Base-by-base conservation (phyloP, 2,888 invertebrate species). In the Aradus depressus region DNA sequence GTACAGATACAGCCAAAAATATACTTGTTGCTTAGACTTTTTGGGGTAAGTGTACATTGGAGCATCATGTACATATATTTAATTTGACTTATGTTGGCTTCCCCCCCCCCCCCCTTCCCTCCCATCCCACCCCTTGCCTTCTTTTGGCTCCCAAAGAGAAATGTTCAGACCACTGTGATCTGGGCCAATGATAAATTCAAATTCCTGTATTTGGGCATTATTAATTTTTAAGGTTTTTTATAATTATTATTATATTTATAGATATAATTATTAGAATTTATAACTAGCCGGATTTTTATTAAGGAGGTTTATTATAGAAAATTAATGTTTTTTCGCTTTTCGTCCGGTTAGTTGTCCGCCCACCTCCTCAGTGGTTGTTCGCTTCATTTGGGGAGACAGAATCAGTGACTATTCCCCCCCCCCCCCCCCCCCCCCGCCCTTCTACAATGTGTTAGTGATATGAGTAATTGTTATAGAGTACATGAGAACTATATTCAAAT, bases 181-280 rank as follows among this genome's bases (percentile, higher is more conserved):
- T 42, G 47, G 47, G 10, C 49, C 49, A 37, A 52, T 32, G 41
- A 50, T 54, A 57, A 59, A 59, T 59, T 59, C 59, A 53, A 54
- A 55, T 47, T 47, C 56, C 52, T 57, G 50, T 54, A 44, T 53
- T 58, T 57, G 57, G 58, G 58, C 57, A 57, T 57, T 58, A 57
- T 52, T 57, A 54, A 51, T 53, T 53, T 57, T 58, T 56, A 57
- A 53, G 55, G 43, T 55, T 45, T 50, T 54, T 54, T 38, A n/a
- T n/a, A n/a, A n/a, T n/a, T 49, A 41, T 18, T 44, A 44, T 32
- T 12, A 32, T 41, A 49, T 31, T 19, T 41, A 18, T 49, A 39
- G 50, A 52, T 52, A 35, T 48, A 52, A 48, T n/a, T n/a, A 50
- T 48, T 45, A 45, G 56, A 57, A 57, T 57, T 57, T 57, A 57